phyloP scores from a whole-genome alignment of 1,140 invertebrate species.

The Liolophura sinensis region DNA sequence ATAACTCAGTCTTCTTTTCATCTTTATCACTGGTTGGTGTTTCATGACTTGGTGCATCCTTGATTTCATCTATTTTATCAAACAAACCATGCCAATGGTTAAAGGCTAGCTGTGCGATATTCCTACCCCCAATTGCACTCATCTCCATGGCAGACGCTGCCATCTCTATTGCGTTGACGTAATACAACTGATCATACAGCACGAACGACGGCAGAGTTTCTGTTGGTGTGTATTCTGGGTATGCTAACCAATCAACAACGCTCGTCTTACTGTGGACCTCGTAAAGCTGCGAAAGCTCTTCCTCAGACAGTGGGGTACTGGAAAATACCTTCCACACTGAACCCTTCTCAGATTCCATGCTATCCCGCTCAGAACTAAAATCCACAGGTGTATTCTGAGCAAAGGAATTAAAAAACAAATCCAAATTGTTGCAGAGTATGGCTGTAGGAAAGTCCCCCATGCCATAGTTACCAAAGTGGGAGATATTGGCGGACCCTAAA shows the following conservation, averaged over 20 bases:
- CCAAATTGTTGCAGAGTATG: constrained; percentile 62
- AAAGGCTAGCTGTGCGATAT: constrained; percentile 67
- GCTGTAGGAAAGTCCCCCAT: constrained; percentile 42
- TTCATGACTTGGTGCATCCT: background rate
- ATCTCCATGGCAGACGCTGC: constrained; percentile 76
- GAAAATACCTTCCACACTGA: constrained; percentile 69
- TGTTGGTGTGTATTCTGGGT: constrained; percentile 65
- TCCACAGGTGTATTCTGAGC: constrained; percentile 58
- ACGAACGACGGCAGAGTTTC: constrained; percentile 62
- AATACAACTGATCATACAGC: constrained; percentile 65
- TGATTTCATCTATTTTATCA: constrained; percentile 49
- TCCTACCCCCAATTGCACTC: constrained; percentile 69
- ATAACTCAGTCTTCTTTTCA: constrained; percentile 20
- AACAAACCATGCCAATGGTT: constrained; percentile 47
- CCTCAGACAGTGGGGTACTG: constrained; percentile 54
- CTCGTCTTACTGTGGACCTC: constrained; percentile 53
- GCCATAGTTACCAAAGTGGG: constrained; percentile 58
- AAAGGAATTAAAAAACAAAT: constrained; percentile 58
- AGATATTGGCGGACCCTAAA: constrained; percentile 60
- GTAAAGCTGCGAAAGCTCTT: constrained; percentile 63
- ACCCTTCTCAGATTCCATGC: constrained; percentile 11
- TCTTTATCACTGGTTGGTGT: background rate
- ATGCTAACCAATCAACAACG: constrained; percentile 66
- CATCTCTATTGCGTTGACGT: constrained; percentile 72
- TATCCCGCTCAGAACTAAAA: constrained; percentile 7